Base-by-base conservation (phyloP, 2,797 vertebrate species). In the Tokudaia tokunoshimensis region DNA sequence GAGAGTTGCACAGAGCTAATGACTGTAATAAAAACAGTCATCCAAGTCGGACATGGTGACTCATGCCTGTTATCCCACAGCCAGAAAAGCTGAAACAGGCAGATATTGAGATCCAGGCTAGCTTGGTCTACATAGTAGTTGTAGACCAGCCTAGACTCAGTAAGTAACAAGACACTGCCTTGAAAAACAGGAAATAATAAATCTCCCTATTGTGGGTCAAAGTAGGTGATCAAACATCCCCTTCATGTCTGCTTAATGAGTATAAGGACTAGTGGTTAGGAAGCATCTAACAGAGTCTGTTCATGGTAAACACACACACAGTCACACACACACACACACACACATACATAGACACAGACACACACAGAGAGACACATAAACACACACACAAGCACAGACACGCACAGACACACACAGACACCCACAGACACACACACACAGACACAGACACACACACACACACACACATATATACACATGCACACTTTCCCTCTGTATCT, bases 21-120 rank as follows among this genome's bases (percentile, higher is more conserved):
- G 75, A 90, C n/a, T 92, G 90, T 92, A 84, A 78, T 81, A 13
- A 92, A 93, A 88, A 74, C 67, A 61, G 22, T 76, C 47, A 41
- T 87, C 22, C 22, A 61, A 59, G 37, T 29, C 6, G 6, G 50
- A 13, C 26, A 17, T n/a, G 37, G 29, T 59, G 5, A 12, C 1
- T 31, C 29, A 3, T 34, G n/a, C 6, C 29, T 91, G 20, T 72
- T 59, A 47, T 50, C 37, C 12, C 15, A 74, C 37, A 57, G 34
- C 14, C 2, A 17, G 15, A 37, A 52, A 41, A 14, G 19, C 22
- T 47, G 29, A n/a, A 59, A 44, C 22, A 61, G 67, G 65, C 44
- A 44, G 50, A 19, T 10, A 7, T 8, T 37, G n/a, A 82, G 52
- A 52, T 65, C 44, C 31, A 65, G 75, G 57, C 9, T 70, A 72